phyloP scores from a whole-genome alignment of 1,140 invertebrate species.

The Caenorhabditis inopinata region DNA sequence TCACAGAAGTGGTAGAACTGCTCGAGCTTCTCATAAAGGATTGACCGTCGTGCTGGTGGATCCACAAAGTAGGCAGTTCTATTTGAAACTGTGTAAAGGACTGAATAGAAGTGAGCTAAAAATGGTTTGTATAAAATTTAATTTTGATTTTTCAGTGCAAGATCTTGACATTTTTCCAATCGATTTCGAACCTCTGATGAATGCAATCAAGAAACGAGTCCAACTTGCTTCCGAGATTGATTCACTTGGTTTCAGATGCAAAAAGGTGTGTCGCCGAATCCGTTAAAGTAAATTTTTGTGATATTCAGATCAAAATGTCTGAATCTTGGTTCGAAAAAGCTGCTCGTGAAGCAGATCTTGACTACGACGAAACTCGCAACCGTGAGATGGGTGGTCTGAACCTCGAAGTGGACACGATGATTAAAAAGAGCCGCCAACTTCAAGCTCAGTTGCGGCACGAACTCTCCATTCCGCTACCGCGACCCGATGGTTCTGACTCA shows the following conservation, averaged over 20 bases:
- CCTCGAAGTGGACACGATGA: not conserved
- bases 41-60: conserved; percentile 88
- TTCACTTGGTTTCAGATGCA: conserved; percentile 74
- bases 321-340: conserved; percentile 81
- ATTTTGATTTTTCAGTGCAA: conserved; percentile 71
- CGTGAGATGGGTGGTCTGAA: conserved; percentile 69
- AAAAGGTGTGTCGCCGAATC: conserved; percentile 68
- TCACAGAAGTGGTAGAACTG: conserved; percentile 92
- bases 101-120: conserved; percentile 74
- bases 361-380: conserved; percentile 74
- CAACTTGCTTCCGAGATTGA: conserved; percentile 79
- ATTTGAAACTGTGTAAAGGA: conserved; percentile 79
- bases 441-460: not conserved
- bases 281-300: not conserved
- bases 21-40: conserved; percentile 82
- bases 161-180: conserved; percentile 82
- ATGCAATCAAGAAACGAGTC: conserved; percentile 76
- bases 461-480: not conserved
- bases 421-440: not conserved
- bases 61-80: conserved; percentile 79
- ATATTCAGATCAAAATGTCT: conserved; percentile 48
- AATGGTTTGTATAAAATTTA: not conserved
- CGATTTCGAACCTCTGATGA: conserved; percentile 68
- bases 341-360: conserved; percentile 82
- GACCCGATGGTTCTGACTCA: not conserved